Base-by-base conservation (phyloP, 2,113 vertebrate genomes). In the Lycaon pictus region DNA sequence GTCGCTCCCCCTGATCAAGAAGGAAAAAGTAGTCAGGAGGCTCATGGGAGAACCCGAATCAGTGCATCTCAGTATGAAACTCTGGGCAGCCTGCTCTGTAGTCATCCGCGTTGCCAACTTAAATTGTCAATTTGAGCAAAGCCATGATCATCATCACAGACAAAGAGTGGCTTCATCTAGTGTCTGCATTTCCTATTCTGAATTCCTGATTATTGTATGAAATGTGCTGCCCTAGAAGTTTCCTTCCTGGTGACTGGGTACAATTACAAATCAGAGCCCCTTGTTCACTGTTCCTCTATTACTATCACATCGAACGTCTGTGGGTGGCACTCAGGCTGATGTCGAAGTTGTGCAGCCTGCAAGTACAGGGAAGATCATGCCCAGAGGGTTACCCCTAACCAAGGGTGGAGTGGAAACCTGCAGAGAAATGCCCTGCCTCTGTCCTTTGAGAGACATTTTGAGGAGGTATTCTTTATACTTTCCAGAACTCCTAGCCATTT, bases 1-100 rank as follows among this genome's bases (percentile, higher is more conserved):
- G 98, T 98, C 97, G 98, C 90, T 96, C 93, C 55, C 5, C 48
- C 15, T 63, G 93, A 90, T 74, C 72, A 29, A 62, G 48, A 58
- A 84, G 53, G 76, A 82, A 93, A 98, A 84, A 95, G 76, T 88
- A 98, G 95, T 96, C 90, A 94, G 95, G 95, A 96, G 94, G 86
- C 67, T 97, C 13, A 4, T 51, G 63, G 90, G 85, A 96, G 92
- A 84, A 72, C 35, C n/a, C 29, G 96, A 89, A 96, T 97, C 93
- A 79, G 12, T n/a, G 92, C 88, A 67, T 91, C 80, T 63, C 72
- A 84, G n/a, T 16, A n/a, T 93, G 85, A 94, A 94, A 60, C 23
- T 77, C 3, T 17, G 15, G 72, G 53, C n/a, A 87, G 95, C n/a
- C 77, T 83, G 93, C 90, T 83, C 56, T 35, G 80, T 27, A 62